These are phyloP conservation scores for Acrocephalus arundinaceus DNA, from an alignment of 2,113 vertebrate species.

Conservation along the genomic window DNA sequence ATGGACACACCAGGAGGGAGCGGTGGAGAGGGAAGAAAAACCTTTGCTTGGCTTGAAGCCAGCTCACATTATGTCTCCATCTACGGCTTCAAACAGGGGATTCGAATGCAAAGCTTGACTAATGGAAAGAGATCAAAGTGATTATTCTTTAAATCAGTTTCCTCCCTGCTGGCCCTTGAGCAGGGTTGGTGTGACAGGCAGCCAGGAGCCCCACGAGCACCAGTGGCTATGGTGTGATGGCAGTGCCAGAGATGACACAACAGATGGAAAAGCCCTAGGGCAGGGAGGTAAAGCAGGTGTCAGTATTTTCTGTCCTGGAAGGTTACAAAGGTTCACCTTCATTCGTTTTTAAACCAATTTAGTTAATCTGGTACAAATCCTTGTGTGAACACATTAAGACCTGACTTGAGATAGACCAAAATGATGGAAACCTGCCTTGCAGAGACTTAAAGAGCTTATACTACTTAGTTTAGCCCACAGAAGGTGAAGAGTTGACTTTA, in stretches of 20 bases:
- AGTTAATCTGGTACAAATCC: constrained; percentile 54
- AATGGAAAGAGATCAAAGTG: constrained; percentile 51
- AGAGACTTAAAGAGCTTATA: constrained; percentile 40
- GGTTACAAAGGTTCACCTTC: not conserved
- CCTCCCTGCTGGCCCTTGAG: not conserved
- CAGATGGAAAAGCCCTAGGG: not conserved
- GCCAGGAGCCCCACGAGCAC: not conserved
- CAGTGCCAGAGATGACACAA: not conserved
- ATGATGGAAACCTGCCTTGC: constrained; percentile 48
- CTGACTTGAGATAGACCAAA: constrained; percentile 32
- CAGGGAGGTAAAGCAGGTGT: constrained; percentile 8
- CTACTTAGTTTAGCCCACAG: constrained; percentile 1
- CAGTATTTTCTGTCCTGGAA: constrained; percentile 20
- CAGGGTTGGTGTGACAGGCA: not conserved
- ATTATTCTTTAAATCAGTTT: constrained; percentile 35
- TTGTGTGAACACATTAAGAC: constrained; percentile 31
- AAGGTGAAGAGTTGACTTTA: constrained; percentile 40
- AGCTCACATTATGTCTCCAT: constrained; percentile 43
- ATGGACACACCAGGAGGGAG: not conserved
- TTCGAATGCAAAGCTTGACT: constrained; percentile 45
- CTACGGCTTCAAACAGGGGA: not conserved
- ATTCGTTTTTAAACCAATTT: constrained; percentile 51
- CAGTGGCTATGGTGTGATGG: not conserved
- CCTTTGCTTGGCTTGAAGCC: constrained; percentile 1
- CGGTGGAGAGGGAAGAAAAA: not conserved